Evolutionary conservation across 1,140 invertebrate species (phyloP), one percentile per base, ranked within the genome.

Genomic region (Ceratina australensis): DNA sequence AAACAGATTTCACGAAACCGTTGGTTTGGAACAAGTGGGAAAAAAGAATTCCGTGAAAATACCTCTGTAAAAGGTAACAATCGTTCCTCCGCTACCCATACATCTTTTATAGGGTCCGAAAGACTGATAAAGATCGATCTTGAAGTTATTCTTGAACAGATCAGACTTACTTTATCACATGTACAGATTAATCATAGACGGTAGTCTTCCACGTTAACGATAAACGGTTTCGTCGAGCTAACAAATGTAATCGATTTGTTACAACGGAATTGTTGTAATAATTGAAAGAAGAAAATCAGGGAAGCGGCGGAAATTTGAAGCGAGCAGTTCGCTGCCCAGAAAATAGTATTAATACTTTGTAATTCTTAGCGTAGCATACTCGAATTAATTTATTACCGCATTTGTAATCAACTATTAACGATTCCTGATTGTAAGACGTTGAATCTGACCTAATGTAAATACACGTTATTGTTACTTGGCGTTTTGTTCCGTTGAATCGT

Each of bases 301-400:
- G 52, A 68, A 64, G 47, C 50, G 24, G 10, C 63, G 57, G 73
- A 65, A 56, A 59, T 52, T 73, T 52, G 59, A 57, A 15, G 16
- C n/a, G n/a, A 16, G 1, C 49, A 47, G 22, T 81, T 73, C 50
- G 5, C 78, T 52, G 64, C 54, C 57, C 68, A 82, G 20, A 20
- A 82, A 54, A 78, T 81, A 81, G 80, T 82, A 83, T 82, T 83
- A 83, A 82, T 78, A 79, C 28, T 47, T 68, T 61, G 7, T 74
- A 59, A 26, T 50, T 18, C 28, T 72, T 59, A 69, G 2, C 72
- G 56, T 82, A 73, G 47, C 13, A 50, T 72, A 56, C 49, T 61
- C 20, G 12, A 7, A 64, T 54, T 80, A 81, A 81, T 78, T 78
- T 78, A 61, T 74, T 79, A 67, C 56, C 33, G 15, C 33, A 24